Evolutionary conservation across 2,888 invertebrate species (phyloP).

Genomic region (Apotomis turbidana): DNA sequence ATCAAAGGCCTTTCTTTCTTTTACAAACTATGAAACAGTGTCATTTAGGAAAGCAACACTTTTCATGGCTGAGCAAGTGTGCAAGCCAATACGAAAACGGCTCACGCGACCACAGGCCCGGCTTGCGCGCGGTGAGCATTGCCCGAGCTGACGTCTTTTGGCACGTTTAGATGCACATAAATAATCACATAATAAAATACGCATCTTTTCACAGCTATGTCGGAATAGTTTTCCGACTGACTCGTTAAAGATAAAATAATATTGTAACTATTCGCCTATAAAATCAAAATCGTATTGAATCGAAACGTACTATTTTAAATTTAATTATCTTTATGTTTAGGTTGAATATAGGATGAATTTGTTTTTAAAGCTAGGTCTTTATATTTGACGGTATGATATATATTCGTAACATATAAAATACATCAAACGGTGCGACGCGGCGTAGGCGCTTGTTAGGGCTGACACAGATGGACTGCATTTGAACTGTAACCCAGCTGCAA

Average conservation of each 20-base stretch:
- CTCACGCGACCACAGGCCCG: no score
- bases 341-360: background rate
- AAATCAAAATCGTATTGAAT: background rate
- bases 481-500: no score
- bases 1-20: no score
- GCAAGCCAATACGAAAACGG: no score
- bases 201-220: conserved; percentile 3
- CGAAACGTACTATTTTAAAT: background rate
- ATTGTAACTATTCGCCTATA: background rate
- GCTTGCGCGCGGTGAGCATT: no score
- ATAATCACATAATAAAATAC: conserved; percentile 9
- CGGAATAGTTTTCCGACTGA: background rate
- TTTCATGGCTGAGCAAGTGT: no score
- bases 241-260: background rate
- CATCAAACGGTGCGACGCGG: background rate
- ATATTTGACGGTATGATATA: background rate
- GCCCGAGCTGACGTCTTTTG: no score
- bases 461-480: background rate
- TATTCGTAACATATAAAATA: no score
- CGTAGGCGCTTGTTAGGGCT: background rate
- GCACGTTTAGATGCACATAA: background rate
- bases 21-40: no score
- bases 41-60: no score
- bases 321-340: background rate
- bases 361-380: background rate